Evolutionary conservation across 2,888 invertebrate species (phyloP), one percentile per base, ranked within the genome.

Genomic region (Hirtodrosophila trivittata): DNA sequence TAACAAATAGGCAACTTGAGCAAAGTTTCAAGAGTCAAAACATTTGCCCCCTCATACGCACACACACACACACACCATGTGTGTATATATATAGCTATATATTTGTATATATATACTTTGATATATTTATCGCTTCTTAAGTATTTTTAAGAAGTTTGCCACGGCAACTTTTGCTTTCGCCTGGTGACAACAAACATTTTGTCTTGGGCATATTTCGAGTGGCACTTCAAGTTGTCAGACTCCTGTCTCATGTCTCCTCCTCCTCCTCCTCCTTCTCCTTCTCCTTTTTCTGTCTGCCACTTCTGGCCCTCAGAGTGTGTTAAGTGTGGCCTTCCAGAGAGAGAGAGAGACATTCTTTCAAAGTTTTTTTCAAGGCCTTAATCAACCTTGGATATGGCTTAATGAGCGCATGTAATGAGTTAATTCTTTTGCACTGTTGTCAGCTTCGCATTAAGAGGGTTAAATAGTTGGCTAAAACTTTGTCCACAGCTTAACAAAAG

Each of bases 91-190:
- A 8, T 50, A 12, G 33, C 0, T 38, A 28, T 37, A 50, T 42
- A 9, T 56, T 41, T 49, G 45, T 74, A 39, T 67, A 45, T 69
- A 33, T 71, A 35, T 54, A 54, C 71, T 63, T 76, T 76, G 66
- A 52, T 66, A 82, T 82, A 82, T 82, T 82, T 82, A 82, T 82
- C 85, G 82, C 68, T 78, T 70, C 85, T 78, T 85, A 82, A 82
- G 85, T 85, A 82, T 82, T 82, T 82, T 85, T 72, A 78, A 82
- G 82, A 80, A 81, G 82, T 81, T 67, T 72, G 64, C 76, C 71
- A 65, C 63, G 65, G 68, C 71, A 84, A 74, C 82, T 81, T 81
- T 77, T 65, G 49, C 80, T 64, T 57, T 50, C 54, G 39, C 50
- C 45, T 46, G 39, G 46, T 56, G 55, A 65, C 60, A 62, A 66